Evolutionary conservation across 1,140 invertebrate genomes (phyloP).

Genomic region (Latrodectus geometricus): DNA sequence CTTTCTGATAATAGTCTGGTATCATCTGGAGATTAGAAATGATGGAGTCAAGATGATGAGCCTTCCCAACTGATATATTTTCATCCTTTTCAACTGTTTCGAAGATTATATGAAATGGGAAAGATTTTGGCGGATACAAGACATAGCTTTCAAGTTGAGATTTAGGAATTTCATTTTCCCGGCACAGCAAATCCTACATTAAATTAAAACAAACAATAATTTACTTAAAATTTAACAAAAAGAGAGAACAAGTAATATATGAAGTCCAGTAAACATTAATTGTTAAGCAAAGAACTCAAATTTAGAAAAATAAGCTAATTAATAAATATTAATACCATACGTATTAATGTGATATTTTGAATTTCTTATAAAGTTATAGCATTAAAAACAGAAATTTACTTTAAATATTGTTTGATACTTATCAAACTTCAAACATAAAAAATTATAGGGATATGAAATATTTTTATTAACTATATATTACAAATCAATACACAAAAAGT

Average conservation of each 20-base stretch:
- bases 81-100: conserved; percentile 84
- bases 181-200: conserved; percentile 77
- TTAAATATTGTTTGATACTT: no score
- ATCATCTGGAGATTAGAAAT: conserved; percentile 89
- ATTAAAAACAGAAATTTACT: no score
- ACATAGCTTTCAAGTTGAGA: conserved; percentile 84
- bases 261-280: background rate
- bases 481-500: background rate
- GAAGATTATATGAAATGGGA: conserved; percentile 96
- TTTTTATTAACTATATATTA: background rate
- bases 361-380: no score
- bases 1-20: conserved; percentile 85
- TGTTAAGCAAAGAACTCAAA: background rate
- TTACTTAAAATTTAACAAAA: background rate
- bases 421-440: no score
- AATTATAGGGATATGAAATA: no score
- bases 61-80: conserved; percentile 82
- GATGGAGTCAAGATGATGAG: conserved; percentile 88
- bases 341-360: no score
- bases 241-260: background rate
- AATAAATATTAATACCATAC: background rate
- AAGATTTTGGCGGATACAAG: conserved; percentile 97
- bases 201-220: conserved; percentile 66
- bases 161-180: conserved; percentile 81
- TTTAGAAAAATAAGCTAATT: background rate